Evolutionary conservation across 2,113 vertebrate species (phyloP).

Genomic region (Mixornis gularis): DNA sequence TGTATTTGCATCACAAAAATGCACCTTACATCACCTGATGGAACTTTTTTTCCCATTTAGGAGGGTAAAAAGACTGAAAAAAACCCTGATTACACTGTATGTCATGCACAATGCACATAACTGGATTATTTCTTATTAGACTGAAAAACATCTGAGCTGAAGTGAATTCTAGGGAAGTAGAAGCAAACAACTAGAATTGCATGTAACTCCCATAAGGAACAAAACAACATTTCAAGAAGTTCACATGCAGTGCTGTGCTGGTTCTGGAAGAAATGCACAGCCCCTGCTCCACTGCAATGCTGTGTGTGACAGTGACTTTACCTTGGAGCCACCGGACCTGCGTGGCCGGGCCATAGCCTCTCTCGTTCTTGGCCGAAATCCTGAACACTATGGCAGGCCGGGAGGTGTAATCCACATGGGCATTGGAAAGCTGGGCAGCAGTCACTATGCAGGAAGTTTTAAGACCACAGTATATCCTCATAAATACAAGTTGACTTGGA

Average conservation of each 20-base stretch:
- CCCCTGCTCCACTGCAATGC: neutral
- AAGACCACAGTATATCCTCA: slow-evolving; percentile 92
- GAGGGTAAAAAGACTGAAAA: neutral
- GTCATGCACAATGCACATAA: neutral
- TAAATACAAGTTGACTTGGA: slow-evolving; percentile 86
- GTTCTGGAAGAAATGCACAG: neutral
- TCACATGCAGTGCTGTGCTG: rapidly evolving
- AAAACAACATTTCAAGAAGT: neutral
- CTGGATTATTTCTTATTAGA: neutral
- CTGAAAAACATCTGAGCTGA: neutral
- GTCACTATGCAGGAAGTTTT: slow-evolving; percentile 88
- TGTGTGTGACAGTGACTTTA: slow-evolving; percentile 38
- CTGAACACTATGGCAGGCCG: slow-evolving; percentile 93
- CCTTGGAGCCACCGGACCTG: slow-evolving; percentile 99
- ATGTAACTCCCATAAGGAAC: neutral
- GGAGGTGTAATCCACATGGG: slow-evolving; percentile 89
- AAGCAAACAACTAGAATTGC: neutral
- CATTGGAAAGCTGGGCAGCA: slow-evolving; percentile 85
- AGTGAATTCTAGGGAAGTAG: neutral
- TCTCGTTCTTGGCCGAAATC: slow-evolving; percentile 96
- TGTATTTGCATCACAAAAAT: neutral
- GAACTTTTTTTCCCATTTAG: neutral
- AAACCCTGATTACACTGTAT: neutral
- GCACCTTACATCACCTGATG: neutral
- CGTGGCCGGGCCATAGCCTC: slow-evolving; percentile 93